Evolutionary conservation across 2,113 vertebrate species (phyloP).

Genomic region (Sander lucioperca): DNA sequence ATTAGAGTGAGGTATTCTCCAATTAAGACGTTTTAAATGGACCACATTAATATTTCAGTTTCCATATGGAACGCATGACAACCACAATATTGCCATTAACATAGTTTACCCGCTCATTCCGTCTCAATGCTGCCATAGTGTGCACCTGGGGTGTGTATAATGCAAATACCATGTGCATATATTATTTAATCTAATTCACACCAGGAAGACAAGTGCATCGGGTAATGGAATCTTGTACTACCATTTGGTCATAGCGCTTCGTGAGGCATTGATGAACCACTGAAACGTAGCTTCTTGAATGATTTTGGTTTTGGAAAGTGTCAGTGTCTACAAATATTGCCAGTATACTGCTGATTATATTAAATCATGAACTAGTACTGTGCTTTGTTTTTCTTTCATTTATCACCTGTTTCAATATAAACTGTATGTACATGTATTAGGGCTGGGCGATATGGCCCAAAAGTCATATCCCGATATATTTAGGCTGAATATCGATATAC

Average conservation of each 20-base stretch:
- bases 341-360: too few species aligned
- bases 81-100: neutral
- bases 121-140: too few species aligned
- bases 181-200: neutral
- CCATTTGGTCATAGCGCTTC: neutral
- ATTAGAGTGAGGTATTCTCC: neutral
- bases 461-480: too few species aligned
- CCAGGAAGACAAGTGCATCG: neutral
- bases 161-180: slow-evolving; percentile 34
- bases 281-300: neutral
- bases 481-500: too few species aligned
- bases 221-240: neutral
- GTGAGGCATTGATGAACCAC: neutral
- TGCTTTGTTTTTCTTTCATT: too few species aligned
- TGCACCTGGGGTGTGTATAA: neutral
- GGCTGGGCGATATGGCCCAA: too few species aligned
- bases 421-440: too few species aligned
- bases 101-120: neutral
- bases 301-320: neutral
- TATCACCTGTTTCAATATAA: too few species aligned
- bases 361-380: too few species aligned
- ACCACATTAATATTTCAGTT: slow-evolving; percentile 11
- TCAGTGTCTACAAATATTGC: too few species aligned
- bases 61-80: neutral
- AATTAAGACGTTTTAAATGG: slow-evolving; percentile 12